phyloP scores from a whole-genome alignment of 2,113 vertebrate genomes.

The Zapus hudsonius region DNA sequence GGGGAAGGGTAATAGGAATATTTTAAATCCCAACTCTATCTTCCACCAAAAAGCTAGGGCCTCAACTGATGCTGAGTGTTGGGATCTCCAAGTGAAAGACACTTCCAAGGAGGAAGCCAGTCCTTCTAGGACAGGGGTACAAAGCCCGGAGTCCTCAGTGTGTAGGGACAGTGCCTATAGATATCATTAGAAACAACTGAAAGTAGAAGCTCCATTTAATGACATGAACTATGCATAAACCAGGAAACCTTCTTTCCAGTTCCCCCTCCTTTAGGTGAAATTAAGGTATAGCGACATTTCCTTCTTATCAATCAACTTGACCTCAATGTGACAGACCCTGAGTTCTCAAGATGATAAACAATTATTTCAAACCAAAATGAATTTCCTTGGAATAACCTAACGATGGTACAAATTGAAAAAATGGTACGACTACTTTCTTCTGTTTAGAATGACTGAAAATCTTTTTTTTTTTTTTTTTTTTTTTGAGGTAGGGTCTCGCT shows the following conservation, averaged over 20 bases:
- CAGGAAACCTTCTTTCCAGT: not conserved
- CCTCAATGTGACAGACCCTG: not conserved
- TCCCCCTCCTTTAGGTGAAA: not conserved
- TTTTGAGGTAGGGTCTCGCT: no score
- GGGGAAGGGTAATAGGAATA: not conserved
- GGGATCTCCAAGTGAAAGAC: constrained; percentile 1
- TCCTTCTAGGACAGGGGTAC: not conserved
- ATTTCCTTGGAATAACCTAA: not conserved
- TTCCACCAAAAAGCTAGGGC: not conserved
- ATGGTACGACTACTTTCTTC: not conserved
- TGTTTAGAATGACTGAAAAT: not conserved
- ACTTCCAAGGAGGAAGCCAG: constrained; percentile 22
- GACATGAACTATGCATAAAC: not conserved
- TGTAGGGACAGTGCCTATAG: not conserved
- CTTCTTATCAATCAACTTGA: not conserved
- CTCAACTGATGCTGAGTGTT: not conserved
- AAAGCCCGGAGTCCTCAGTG: not conserved
- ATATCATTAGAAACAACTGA: not conserved
- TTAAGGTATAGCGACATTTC: not conserved
- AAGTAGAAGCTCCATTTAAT: not conserved
- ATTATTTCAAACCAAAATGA: not conserved
- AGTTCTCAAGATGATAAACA: not conserved
- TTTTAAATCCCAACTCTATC: not conserved
- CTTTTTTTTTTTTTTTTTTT: no score
- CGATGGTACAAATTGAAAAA: not conserved